Evolutionary conservation across 2,797 vertebrate genomes (phyloP).

Genomic region (Brachyalestes nurse): DNA sequence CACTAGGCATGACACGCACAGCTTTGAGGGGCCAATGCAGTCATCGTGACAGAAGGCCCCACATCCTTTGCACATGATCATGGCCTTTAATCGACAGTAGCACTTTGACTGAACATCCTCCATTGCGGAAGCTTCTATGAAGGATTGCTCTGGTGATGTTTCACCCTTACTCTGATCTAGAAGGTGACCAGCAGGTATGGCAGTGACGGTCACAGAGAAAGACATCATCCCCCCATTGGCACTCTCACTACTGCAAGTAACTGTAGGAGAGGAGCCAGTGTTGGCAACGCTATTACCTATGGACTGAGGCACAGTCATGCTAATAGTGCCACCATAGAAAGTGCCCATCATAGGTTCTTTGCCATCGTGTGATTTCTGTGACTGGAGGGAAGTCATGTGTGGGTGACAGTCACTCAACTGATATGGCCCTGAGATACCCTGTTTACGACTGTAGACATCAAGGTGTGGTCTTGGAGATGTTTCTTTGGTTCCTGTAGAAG

Average conservation of each 20-base stretch:
- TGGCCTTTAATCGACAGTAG: slow-evolving; percentile 97
- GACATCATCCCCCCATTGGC: slow-evolving; percentile 84
- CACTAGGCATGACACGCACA: slow-evolving; percentile 96
- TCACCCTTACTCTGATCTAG: slow-evolving; percentile 74
- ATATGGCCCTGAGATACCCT: slow-evolving; percentile 78
- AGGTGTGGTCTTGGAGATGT: slow-evolving; percentile 77
- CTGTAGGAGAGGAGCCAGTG: slow-evolving; percentile 58
- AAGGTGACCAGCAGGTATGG: slow-evolving; percentile 87
- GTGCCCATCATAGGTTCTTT: slow-evolving; percentile 72
- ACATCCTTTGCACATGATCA: slow-evolving; percentile 99
- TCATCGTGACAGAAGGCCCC: slow-evolving; percentile 98
- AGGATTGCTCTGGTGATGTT: slow-evolving; percentile 84
- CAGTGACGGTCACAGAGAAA: slow-evolving; percentile 96
- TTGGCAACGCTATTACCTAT: slow-evolving; percentile 74
- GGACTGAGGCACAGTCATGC: slow-evolving; percentile 86
- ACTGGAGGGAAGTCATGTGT: slow-evolving; percentile 69
- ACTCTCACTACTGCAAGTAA: slow-evolving; percentile 78
- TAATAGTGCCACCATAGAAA: slow-evolving; percentile 90
- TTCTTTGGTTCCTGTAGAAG: slow-evolving; percentile 79
- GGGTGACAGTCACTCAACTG: slow-evolving; percentile 71
- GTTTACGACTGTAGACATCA: slow-evolving; percentile 71
- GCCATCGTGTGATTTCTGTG: slow-evolving; percentile 75
- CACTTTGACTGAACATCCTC: slow-evolving; percentile 92
- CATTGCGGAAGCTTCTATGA: slow-evolving; percentile 79
- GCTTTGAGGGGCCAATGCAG: slow-evolving; percentile 96